A percentile compares a stretch with the other conserved stretches of the same genome.
Evolutionary conservation across 92 coral and sea anemone species (phyloP).

Genomic region (Chrysogorgia sp.): DNA sequence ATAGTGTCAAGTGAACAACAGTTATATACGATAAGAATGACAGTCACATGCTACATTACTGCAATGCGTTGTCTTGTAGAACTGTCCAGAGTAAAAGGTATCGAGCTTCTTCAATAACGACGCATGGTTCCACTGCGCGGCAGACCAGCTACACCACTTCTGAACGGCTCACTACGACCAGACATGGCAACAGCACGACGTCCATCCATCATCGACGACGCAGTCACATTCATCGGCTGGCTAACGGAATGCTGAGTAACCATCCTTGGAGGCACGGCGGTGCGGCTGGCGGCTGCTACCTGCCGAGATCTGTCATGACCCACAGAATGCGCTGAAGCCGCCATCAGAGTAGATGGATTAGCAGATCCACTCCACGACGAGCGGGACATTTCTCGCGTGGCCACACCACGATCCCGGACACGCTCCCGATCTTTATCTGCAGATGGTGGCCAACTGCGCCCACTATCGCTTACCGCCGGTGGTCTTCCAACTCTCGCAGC

Average conservation of each 20-base stretch:
- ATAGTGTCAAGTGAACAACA: too few species aligned
- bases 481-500: constrained; percentile 62
- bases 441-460: constrained; percentile 69
- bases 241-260: constrained; percentile 29
- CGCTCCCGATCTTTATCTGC: constrained; percentile 82
- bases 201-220: constrained; percentile 1
- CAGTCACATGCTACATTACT: too few species aligned
- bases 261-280: constrained; percentile 38
- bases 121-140: constrained; percentile 10
- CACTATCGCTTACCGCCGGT: constrained; percentile 67
- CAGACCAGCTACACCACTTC: constrained; percentile 15
- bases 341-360: constrained; percentile 10
- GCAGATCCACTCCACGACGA: constrained; percentile 37
- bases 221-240: constrained; percentile 25
- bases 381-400: constrained; percentile 44
- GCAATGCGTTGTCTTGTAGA: too few species aligned
- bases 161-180: constrained; percentile 41
- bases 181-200: constrained; percentile 43
- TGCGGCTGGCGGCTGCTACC: constrained; percentile 21
- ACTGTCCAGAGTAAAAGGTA: neutral
- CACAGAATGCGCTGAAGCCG: constrained; percentile 17
- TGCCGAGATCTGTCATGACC: constrained; percentile 34
- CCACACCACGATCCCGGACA: constrained; percentile 73
- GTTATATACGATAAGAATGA: too few species aligned
- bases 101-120: neutral